These are phyloP conservation scores for Rostratula benghalensis DNA, from an alignment of 2,113 vertebrate species.

Conservation along the genomic window DNA sequence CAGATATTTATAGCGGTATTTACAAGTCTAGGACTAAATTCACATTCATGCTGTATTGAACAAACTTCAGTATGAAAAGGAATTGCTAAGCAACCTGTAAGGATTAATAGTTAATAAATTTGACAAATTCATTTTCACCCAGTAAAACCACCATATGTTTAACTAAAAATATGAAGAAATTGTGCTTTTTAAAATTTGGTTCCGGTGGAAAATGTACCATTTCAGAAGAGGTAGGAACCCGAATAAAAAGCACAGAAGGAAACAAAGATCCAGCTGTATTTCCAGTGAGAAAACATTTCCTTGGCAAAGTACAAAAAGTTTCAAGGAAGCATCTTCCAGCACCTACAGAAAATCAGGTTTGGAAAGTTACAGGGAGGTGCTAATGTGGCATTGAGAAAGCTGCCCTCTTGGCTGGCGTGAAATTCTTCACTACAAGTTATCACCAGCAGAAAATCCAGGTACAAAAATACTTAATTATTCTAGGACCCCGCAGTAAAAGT, in stretches of 20 bases:
- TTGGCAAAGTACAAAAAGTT: neutral
- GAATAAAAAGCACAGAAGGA: neutral
- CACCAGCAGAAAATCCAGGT: neutral
- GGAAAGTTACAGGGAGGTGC: neutral
- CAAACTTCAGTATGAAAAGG: neutral
- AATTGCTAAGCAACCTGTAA: neutral
- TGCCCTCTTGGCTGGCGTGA: neutral
- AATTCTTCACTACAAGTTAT: neutral
- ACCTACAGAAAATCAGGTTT: neutral
- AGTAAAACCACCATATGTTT: neutral
- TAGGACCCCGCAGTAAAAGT: neutral
- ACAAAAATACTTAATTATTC: neutral
- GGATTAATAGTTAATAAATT: neutral
- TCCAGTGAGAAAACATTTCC: neutral
- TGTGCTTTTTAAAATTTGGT: neutral
- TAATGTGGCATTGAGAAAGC: neutral
- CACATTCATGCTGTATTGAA: neutral
- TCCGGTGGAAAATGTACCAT: neutral
- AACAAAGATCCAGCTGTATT: neutral
- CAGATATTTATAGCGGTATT: neutral
- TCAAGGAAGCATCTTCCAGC: neutral
- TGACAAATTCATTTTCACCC: neutral
- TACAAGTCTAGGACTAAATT: constrained; percentile 16
- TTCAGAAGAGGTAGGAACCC: neutral
- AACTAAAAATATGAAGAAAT: neutral